Base-by-base conservation (phyloP, 2,797 vertebrate genomes). In the Spinus pinus region DNA sequence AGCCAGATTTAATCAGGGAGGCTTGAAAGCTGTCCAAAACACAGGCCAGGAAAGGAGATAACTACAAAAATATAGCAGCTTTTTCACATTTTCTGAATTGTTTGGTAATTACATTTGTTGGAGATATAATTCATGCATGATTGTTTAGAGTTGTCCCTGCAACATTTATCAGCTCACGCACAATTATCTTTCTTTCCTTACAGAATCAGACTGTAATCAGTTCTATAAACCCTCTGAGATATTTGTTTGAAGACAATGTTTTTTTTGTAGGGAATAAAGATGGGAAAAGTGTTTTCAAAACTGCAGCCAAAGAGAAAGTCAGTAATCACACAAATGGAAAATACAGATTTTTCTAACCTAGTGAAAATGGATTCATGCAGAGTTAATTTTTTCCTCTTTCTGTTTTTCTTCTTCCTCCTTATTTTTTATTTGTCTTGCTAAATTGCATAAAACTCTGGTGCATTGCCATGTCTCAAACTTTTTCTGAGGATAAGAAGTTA, bases 31-130 rank as follows among this genome's bases (percentile, higher is more conserved):
- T 42, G 51, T 96, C 89, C 95, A 96, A 95, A 92, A 87, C 86
- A 84, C 44, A 60, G 79, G 49, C 89, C 83, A 94, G 74, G 72
- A 95, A 81, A 96, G 66, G 89, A 92, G 95, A 86, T 90, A 94
- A 78, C 88, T 87, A 67, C 46, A 57, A 69, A 93, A 92, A 90
- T 93, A 57, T 5, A 69, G 35, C 70, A 96, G 47, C 60, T 89
- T 96, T 96, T 94, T 72, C 41, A 6, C 85, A 77, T 94, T 97
- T 95, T 95, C 92, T 88, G 93, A 91, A 85, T 96, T 93, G 86
- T 93, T 94, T 4, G 0, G 49, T 94, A 95, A 97, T 97, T 96
- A 94, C 93, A 86, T 95, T 95, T 96, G 94, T 86, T 94, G 83
- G 88, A 97, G 83, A 94, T 71, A 64, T 56, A 95, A 96, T 96